These are phyloP conservation scores for Anoplopoma fimbria DNA, from an alignment of 2,113 vertebrate genomes.

Conservation along the genomic window DNA sequence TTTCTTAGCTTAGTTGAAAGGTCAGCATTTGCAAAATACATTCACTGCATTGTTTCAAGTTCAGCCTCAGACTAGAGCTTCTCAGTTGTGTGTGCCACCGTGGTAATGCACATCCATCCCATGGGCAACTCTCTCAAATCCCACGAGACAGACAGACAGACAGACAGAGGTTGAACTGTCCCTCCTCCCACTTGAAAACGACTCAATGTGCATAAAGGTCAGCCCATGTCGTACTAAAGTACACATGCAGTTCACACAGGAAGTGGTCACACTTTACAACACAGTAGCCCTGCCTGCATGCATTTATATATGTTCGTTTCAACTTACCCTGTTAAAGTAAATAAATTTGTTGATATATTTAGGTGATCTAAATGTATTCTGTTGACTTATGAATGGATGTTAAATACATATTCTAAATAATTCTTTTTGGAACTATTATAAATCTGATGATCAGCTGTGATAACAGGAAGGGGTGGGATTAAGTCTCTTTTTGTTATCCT, in stretches of 20 bases:
- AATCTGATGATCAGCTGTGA: too few relatives aligned
- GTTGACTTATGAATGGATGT: too few relatives aligned
- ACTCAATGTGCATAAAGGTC: neutral
- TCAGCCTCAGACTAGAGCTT: neutral
- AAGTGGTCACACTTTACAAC: conserved; percentile 19
- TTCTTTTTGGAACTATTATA: too few relatives aligned
- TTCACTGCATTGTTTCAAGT: neutral
- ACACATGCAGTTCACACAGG: conserved; percentile 25
- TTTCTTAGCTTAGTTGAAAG: neutral
- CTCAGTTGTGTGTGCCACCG: neutral
- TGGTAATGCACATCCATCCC: neutral
- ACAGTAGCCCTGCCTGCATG: neutral
- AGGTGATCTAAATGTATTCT: too few relatives aligned
- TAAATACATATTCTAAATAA: too few relatives aligned
- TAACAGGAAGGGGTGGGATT: too few relatives aligned
- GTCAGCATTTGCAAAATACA: conserved; percentile 16
- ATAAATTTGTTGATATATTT: too few relatives aligned
- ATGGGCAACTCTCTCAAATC: neutral
- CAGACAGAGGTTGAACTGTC: neutral
- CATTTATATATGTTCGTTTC: neutral
- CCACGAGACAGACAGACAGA: too few relatives aligned
- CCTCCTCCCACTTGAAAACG: neutral
- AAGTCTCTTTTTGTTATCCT: too few relatives aligned
- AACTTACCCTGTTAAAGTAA: neutral
- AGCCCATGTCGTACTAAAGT: neutral